Evolutionary conservation across 2,797 vertebrate species (phyloP).

Genomic region (Parambassis ranga): DNA sequence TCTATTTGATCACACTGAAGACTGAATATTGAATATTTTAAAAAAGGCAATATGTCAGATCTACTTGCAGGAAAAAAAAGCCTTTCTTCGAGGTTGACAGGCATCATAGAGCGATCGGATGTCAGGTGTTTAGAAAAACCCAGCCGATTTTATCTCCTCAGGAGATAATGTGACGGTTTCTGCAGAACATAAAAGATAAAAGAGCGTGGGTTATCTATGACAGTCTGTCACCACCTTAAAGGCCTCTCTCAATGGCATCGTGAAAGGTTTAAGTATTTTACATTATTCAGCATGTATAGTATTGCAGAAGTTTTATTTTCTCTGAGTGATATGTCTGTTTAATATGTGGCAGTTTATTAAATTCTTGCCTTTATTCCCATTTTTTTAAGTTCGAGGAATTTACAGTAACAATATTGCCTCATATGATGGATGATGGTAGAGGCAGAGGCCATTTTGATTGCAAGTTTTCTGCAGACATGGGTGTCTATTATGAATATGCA

Average conservation of each 20-base stretch:
- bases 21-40: neutral
- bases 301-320: too few relatives aligned
- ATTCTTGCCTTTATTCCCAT: too few relatives aligned
- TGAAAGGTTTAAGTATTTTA: constrained; percentile 23
- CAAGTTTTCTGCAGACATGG: too few relatives aligned
- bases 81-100: neutral
- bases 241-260: constrained; percentile 1
- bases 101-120: neutral
- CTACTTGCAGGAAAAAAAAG: neutral
- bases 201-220: neutral
- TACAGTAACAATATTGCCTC: too few relatives aligned
- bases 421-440: too few relatives aligned
- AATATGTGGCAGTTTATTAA: too few relatives aligned
- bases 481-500: too few relatives aligned
- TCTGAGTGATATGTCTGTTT: too few relatives aligned
- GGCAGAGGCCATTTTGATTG: too few relatives aligned
- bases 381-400: too few relatives aligned
- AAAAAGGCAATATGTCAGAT: neutral
- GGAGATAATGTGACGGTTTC: neutral
- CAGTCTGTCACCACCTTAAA: neutral
- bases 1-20: neutral
- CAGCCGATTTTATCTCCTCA: neutral
- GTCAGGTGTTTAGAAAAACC: neutral
- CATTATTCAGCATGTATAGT: neutral
- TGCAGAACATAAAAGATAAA: neutral